phyloP scores from a whole-genome alignment of 1,140 invertebrate species.

The Listronotus bonariensis region DNA sequence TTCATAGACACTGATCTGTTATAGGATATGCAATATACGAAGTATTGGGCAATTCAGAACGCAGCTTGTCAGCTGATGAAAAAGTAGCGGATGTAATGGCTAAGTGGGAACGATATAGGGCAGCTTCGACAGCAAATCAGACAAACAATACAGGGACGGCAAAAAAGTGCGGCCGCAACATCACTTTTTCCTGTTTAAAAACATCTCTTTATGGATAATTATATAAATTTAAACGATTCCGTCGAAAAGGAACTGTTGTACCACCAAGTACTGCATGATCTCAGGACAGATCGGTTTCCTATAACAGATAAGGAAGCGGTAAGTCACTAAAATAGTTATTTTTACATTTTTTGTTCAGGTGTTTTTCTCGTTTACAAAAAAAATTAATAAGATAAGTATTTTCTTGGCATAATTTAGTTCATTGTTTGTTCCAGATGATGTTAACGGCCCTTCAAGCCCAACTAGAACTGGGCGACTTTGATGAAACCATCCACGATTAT shows the following conservation, averaged over 20 bases:
- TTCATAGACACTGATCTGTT: slow-evolving; percentile 7
- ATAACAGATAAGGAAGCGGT: slow-evolving; percentile 92
- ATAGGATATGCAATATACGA: slow-evolving; percentile 64
- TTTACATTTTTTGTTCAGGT: too few relatives aligned
- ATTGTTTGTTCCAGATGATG: slow-evolving; percentile 74
- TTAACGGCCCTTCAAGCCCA: slow-evolving; percentile 92
- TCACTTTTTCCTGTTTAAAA: slow-evolving; percentile 87
- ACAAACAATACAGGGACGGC: slow-evolving; percentile 49
- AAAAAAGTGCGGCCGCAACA: slow-evolving; percentile 58
- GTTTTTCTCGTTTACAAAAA: too few relatives aligned
- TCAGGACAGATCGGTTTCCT: slow-evolving; percentile 88
- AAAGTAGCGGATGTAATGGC: slow-evolving; percentile 93
- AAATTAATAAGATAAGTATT: too few relatives aligned
- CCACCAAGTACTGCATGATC: slow-evolving; percentile 89
- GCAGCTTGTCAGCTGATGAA: slow-evolving; percentile 81
- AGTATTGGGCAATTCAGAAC: slow-evolving; percentile 74
- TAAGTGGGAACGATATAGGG: slow-evolving; percentile 88
- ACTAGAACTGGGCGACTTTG: slow-evolving; percentile 85
- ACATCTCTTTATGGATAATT: slow-evolving; percentile 87
- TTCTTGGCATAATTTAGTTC: too few relatives aligned
- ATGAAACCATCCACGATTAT: slow-evolving; percentile 72
- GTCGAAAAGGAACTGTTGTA: slow-evolving; percentile 96
- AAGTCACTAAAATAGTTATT: slow-evolving; percentile 55
- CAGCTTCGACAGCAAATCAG: slow-evolving; percentile 60
- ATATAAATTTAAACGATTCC: slow-evolving; percentile 80